phyloP scores from a whole-genome alignment of 2,888 invertebrate genomes.

The Steromphala cineraria region DNA sequence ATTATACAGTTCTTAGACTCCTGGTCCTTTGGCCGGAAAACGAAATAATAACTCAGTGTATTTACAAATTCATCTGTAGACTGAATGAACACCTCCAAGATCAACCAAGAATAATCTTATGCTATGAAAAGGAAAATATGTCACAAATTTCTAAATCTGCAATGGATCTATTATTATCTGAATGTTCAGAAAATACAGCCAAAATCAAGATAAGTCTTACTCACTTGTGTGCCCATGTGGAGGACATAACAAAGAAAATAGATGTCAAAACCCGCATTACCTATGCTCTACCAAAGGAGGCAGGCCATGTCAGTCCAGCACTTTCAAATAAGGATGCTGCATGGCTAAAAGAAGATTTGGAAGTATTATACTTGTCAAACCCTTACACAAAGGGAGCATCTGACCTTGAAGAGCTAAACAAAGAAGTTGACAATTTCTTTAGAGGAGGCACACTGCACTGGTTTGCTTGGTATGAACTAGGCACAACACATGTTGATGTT shows the following conservation, averaged over 20 bases:
- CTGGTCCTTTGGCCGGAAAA: slow-evolving; percentile 40
- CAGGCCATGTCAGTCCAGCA: background rate
- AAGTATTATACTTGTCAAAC: slow-evolving; percentile 40
- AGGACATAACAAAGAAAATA: background rate
- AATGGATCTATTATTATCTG: background rate
- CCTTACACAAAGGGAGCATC: slow-evolving; percentile 23
- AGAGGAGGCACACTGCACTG: slow-evolving; percentile 50
- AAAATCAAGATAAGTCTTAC: background rate
- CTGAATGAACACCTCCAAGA: slow-evolving; percentile 2
- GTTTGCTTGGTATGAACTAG: slow-evolving; percentile 44
- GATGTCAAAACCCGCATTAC: background rate
- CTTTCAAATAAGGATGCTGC: slow-evolving; percentile 34
- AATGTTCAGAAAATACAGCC: background rate
- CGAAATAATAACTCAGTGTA: background rate
- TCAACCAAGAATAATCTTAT: background rate
- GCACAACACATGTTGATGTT: slow-evolving; percentile 42
- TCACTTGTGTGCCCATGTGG: slow-evolving; percentile 27
- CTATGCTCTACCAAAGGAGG: slow-evolving; percentile 31
- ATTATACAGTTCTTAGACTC: slow-evolving; percentile 40
- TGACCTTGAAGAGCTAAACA: slow-evolving; percentile 30
- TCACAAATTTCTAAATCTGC: background rate
- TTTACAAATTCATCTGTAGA: slow-evolving; percentile 21
- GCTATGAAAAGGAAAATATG: background rate
- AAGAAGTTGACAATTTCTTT: slow-evolving; percentile 46
- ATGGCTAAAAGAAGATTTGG: slow-evolving; percentile 43